Conservation (phyloP, 1,140 invertebrate species). For the Diachasmimorpha longicaudata region DNA sequence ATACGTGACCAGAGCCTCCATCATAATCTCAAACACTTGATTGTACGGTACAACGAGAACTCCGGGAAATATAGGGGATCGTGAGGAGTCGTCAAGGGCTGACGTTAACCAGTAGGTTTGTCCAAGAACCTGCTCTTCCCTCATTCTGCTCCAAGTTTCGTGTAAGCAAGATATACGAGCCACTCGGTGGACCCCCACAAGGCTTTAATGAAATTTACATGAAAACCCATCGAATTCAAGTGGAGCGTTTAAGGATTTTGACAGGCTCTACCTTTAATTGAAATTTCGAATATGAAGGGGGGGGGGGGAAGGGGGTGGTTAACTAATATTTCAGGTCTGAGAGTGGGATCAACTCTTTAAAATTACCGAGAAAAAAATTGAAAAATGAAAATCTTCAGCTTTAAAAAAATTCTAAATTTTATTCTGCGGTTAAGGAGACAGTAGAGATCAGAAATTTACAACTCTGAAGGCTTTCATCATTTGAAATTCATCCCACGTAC, state of each 20-base stretch:
- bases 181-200: neutral
- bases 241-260: neutral
- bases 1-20: slow-evolving; percentile 61
- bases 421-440: too few species aligned
- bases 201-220: slow-evolving; percentile 13
- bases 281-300: neutral
- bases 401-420: too few species aligned
- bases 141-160: neutral
- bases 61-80: neutral
- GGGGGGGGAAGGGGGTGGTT: neutral
- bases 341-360: neutral
- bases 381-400: too few species aligned
- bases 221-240: neutral
- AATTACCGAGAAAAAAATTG: too few species aligned
- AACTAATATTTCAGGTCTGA: neutral
- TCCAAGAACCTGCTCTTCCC: neutral
- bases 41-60: slow-evolving; percentile 36
- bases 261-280: neutral
- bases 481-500: neutral
- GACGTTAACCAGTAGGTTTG: neutral
- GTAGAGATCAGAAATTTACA: too few species aligned
- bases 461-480: too few species aligned
- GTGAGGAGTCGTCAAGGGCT: slow-evolving; percentile 22
- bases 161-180: slow-evolving; percentile 1
- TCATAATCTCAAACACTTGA: slow-evolving; percentile 63